Evolutionary conservation across 2,113 vertebrate genomes (phyloP).

Genomic region (Paraplagusia blochii): DNA sequence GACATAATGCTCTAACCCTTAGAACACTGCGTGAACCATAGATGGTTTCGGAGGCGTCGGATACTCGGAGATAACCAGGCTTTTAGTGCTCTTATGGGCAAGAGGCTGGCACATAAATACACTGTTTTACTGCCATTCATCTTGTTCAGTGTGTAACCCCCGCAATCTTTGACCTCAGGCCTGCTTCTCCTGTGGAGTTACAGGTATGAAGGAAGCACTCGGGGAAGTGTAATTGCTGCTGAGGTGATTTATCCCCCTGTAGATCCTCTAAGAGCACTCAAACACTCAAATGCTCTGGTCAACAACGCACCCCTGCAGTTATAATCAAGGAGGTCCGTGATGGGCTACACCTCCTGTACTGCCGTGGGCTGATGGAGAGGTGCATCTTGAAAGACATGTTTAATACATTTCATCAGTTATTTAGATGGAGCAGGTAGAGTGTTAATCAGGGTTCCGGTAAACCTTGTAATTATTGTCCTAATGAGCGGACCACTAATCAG

Average conservation of each 20-base stretch:
- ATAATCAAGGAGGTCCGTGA: slow-evolving; percentile 23
- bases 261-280: slow-evolving; percentile 36
- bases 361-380: slow-evolving; percentile 32
- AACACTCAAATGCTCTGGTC: slow-evolving; percentile 32
- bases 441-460: slow-evolving; percentile 8
- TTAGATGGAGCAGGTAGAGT: not conserved
- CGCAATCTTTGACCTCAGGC: slow-evolving; percentile 41
- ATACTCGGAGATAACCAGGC: slow-evolving; percentile 24
- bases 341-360: slow-evolving; percentile 2
- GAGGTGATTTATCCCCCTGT: slow-evolving; percentile 59
- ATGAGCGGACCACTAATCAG: slow-evolving; percentile 1
- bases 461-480: not conserved
- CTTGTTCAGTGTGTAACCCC: slow-evolving; percentile 45
- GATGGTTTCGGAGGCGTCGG: slow-evolving; percentile 16
- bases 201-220: slow-evolving; percentile 49
- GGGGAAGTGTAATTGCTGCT: slow-evolving; percentile 44
- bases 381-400: slow-evolving; percentile 12
- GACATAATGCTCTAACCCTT: slow-evolving; percentile 4
- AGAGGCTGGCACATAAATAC: slow-evolving; percentile 23
- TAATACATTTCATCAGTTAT: slow-evolving; percentile 11
- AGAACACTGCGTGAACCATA: slow-evolving; percentile 6
- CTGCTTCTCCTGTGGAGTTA: slow-evolving; percentile 31
- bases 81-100: slow-evolving; percentile 23
- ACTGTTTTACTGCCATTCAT: slow-evolving; percentile 31
- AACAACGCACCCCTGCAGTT: slow-evolving; percentile 22